These are phyloP conservation scores for Vulpes lagopus DNA, from an alignment of 2,113 vertebrate species.

Conservation along the genomic window DNA sequence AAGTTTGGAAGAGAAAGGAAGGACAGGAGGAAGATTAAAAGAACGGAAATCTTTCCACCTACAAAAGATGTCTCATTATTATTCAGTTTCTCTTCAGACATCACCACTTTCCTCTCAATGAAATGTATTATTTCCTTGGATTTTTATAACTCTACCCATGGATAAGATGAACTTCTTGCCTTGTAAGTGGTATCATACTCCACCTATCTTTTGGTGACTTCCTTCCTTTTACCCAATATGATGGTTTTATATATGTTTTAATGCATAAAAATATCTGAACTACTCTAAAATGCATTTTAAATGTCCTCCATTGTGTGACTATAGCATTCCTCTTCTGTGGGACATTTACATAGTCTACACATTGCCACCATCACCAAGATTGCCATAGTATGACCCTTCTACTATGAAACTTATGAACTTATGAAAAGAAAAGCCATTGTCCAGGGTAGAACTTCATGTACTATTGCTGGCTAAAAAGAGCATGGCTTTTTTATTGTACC, in stretches of 20 bases:
- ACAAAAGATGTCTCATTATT: neutral
- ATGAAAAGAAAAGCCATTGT: neutral
- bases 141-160: constrained; percentile 1
- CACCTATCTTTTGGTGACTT: neutral
- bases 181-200: neutral
- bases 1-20: neutral
- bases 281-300: neutral
- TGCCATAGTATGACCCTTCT: neutral
- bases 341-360: neutral
- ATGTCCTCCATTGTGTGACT: neutral
- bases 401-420: neutral
- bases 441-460: neutral
- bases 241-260: neutral
- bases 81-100: neutral
- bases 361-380: neutral
- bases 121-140: neutral
- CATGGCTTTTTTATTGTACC: neutral
- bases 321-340: neutral
- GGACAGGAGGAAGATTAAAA: neutral
- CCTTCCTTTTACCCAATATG: neutral
- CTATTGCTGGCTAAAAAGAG: neutral
- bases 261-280: neutral
- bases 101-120: neutral
- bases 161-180: neutral
- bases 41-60: neutral